Evolutionary conservation across 2,888 invertebrate genomes (phyloP), one percentile per base, ranked within the genome.

Genomic region (Thalpophila matura): DNA sequence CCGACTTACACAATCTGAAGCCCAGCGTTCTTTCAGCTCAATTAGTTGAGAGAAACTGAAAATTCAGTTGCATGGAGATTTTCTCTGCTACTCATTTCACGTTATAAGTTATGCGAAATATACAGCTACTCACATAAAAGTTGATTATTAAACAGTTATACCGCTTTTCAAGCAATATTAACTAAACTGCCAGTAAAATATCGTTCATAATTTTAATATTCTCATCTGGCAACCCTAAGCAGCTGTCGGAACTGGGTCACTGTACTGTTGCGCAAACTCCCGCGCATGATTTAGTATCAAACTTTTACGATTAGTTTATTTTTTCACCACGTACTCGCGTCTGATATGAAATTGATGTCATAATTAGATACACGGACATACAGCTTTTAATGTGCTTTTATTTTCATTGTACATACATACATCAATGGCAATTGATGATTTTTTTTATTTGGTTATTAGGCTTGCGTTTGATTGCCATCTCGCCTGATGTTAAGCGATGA

Each of bases 271-370:
- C 57, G 51, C 62, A 57, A 37, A 51, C 55, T 70, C 50, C 26
- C 42, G 57, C 50, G 53, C 54, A 70, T 80, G 80, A 70, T 70
- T 74, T 77, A 77, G 56, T 35, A 35, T 40, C 37, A 62, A 58
- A 38, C 31, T 54, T 76, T 77, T 72, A 79, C 49, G 73, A 58
- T 64, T 43, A 22, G 54, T 77, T 76, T 65, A 77, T 77, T 77
- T 68, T 75, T 55, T 62, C 51, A 57, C 12, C 27, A 59, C 66
- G 61, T 61, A 58, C 53, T 46, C 14, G 20, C 24, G 14, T 51
- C n/a, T 40, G 35, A 45, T 37, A 59, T 75, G 31, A 69, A 37
- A 38, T 47, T 55, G 24, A 50, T n/a, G 54, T 49, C 10, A 26
- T 49, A 27, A 74, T 53, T 45, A 45, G 14, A 50, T 14, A 18